phyloP scores from a whole-genome alignment of 2,797 vertebrate genomes.

The Zonotrichia albicollis region DNA sequence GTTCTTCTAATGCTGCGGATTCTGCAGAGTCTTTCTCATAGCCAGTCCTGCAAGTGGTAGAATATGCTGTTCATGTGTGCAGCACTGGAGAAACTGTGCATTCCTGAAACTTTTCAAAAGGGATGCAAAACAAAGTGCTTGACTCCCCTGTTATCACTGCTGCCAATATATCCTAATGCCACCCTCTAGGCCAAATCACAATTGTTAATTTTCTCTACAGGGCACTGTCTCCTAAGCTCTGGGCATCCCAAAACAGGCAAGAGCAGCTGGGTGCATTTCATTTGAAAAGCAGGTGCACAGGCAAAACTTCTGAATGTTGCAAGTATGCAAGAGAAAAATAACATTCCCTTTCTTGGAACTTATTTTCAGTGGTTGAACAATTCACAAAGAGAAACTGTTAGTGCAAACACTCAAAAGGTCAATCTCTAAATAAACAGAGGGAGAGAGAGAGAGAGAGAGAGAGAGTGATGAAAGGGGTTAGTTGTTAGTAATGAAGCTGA shows the following conservation, averaged over 20 bases:
- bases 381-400: slow-evolving; percentile 63
- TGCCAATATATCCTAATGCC: not conserved
- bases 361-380: slow-evolving; percentile 14
- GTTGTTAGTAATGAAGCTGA: slow-evolving; percentile 54
- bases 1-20: not conserved
- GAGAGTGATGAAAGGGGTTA: slow-evolving; percentile 51
- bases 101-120: not conserved
- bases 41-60: not conserved
- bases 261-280: not conserved
- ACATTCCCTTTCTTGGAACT: slow-evolving; percentile 60
- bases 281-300: slow-evolving; percentile 24
- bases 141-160: not conserved
- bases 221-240: not conserved
- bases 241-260: not conserved
- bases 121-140: not conserved
- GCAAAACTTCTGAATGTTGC: not conserved
- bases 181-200: not conserved
- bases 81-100: not conserved
- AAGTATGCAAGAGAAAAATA: slow-evolving; percentile 43
- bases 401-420: slow-evolving; percentile 57
- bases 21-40: not conserved
- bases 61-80: not conserved
- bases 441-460: not conserved
- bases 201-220: not conserved
- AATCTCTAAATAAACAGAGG: slow-evolving; percentile 52